Evolutionary conservation across 2,888 invertebrate genomes (phyloP), one percentile per base, ranked within the genome.

Genomic region (Parelbella ahira): DNA sequence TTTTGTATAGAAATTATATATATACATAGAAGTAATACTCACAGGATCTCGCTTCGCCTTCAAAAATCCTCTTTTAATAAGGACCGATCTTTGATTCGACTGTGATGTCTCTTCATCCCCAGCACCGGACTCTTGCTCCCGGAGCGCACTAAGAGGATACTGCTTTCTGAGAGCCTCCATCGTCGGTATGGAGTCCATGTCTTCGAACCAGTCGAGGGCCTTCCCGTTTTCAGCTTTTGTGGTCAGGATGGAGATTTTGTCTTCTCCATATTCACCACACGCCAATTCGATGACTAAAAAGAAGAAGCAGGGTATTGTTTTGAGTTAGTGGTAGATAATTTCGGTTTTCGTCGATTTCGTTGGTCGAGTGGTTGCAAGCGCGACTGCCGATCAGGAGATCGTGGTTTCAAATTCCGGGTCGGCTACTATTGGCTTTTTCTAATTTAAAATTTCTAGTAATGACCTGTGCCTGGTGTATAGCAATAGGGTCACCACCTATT

Each of bases 261-360:
- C 95, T 15, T 91, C 90, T 0, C 97, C 97, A 61, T 97, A 93
- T 80, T 98, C 97, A 0, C 94, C 97, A 54, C 96, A 95, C 0
- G 97, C 96, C 56, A 98, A 78, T 83, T 98, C 97, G 62, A 97
- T 97, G 15, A 97, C 97, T 97, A 81, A 1, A 82, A 75, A 25
- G 29, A 15, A 13, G 4, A 24, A 6, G 6, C 6, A 20, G 20
- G 5, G n/a, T 15, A 15, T 15, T 3, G 15, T 15, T 15, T 15
- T 15, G 15, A 15, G 15, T 15, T 15, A 15, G 15, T 4, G 4
- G 4, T 15, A 15, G 15, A 15, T n/a, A n/a, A n/a, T n/a, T n/a
- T n/a, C n/a, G n/a, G n/a, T n/a, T n/a, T n/a, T n/a, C n/a, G n/a
- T n/a, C n/a, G n/a, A n/a, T n/a, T n/a, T n/a, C n/a, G n/a, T n/a